These are phyloP conservation scores for Sparus aurata DNA, from an alignment of 2,797 vertebrate species.

Conservation along the genomic window DNA sequence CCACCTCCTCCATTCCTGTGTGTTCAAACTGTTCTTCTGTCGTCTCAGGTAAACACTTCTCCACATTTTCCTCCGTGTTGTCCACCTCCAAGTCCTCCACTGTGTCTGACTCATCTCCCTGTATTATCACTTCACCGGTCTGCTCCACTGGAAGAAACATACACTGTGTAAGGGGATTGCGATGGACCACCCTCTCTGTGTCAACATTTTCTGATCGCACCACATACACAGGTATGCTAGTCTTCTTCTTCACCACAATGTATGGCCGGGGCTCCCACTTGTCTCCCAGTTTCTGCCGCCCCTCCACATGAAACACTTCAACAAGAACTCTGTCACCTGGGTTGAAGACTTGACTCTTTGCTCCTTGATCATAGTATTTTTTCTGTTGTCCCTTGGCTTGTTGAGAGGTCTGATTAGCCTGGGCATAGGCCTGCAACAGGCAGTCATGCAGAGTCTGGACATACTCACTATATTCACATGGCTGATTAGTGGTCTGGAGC, in stretches of 20 bases:
- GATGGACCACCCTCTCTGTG: background rate
- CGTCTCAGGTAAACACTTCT: no score
- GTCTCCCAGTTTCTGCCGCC: conserved; percentile 26
- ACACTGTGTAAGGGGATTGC: background rate
- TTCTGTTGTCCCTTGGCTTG: conserved; percentile 20
- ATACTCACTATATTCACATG: conserved; percentile 37
- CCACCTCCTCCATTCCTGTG: no score
- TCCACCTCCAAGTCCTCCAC: background rate
- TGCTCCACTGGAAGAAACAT: background rate
- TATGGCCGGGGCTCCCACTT: conserved; percentile 38
- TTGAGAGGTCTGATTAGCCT: conserved; percentile 27
- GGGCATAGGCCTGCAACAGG: conserved; percentile 34
- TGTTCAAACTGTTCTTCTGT: no score
- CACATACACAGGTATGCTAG: background rate
- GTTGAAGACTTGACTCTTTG: conserved; percentile 1
- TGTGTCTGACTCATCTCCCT: background rate
- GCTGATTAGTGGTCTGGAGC: background rate
- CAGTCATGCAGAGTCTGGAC: conserved; percentile 41
- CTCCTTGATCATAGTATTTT: conserved; percentile 34
- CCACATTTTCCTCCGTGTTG: background rate
- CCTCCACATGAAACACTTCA: conserved; percentile 46
- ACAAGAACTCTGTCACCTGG: conserved; percentile 39
- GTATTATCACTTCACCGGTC: no score
- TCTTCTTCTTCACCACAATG: conserved; percentile 17
- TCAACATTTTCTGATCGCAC: background rate